Percentiles rank a stretch among this genome's conserved stretches.
phyloP scores from a whole-genome alignment of 2,113 vertebrate species.

The Cyrtonyx montezumae region DNA sequence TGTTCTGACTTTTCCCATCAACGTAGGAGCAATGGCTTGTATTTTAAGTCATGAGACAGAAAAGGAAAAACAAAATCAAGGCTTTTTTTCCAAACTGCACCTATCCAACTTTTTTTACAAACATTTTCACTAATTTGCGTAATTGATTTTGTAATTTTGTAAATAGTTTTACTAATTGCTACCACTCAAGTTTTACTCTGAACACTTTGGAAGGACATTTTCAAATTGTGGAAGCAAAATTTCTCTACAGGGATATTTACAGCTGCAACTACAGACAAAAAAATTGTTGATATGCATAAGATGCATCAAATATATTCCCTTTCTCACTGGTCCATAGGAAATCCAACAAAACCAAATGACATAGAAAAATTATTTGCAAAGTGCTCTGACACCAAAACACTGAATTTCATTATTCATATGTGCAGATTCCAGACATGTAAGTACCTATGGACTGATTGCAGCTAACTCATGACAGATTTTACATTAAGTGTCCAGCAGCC shows the following conservation, averaged over 20 bases:
- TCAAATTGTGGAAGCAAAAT: background rate
- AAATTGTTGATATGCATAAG: conserved; percentile 25
- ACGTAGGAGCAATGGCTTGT: conserved; percentile 38
- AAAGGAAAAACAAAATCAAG: conserved; percentile 36
- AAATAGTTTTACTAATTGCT: conserved; percentile 1
- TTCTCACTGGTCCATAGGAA: conserved; percentile 11
- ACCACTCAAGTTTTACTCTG: background rate
- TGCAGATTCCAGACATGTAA: conserved; percentile 1
- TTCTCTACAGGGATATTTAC: background rate
- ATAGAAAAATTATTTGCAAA: background rate
- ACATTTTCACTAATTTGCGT: background rate
- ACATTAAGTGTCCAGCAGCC: background rate
- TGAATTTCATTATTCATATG: background rate
- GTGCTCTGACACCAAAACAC: background rate
- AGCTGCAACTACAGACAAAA: background rate
- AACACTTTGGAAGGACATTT: background rate
- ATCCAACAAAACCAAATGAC: conserved; percentile 15
- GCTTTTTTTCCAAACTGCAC: conserved; percentile 16
- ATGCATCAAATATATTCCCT: background rate
- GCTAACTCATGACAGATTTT: background rate
- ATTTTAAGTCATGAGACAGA: conserved; percentile 52
- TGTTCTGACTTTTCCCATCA: conserved; percentile 60
- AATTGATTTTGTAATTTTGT: background rate
- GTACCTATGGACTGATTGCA: background rate
- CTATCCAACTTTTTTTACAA: background rate